Percentiles rank a stretch among this genome's conserved stretches.
These are phyloP conservation scores for Artibeus lituratus DNA, from an alignment of 2,797 vertebrate genomes.

Conservation along the genomic window DNA sequence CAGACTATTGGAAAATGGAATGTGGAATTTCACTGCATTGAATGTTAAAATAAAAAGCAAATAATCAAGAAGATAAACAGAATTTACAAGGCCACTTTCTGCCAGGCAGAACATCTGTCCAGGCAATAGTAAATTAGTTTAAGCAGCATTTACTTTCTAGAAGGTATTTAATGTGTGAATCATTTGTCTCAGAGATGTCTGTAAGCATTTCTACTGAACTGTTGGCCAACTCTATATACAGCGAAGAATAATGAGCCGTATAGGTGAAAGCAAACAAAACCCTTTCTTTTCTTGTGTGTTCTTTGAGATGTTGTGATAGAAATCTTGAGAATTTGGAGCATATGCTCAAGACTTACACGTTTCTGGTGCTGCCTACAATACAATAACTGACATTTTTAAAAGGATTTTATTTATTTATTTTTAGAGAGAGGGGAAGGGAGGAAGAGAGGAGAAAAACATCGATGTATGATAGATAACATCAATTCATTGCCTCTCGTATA, in stretches of 20 bases:
- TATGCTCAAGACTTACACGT: not conserved
- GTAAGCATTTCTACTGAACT: not conserved
- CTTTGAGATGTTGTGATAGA: not conserved
- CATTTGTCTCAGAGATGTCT: not conserved
- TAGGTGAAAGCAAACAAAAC: not conserved
- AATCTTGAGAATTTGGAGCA: not conserved
- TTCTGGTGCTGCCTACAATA: not conserved
- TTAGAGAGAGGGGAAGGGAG: too few species aligned
- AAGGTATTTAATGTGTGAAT: not conserved
- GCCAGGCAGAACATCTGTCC: not conserved
- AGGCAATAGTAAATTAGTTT: not conserved
- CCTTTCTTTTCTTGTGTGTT: not conserved
- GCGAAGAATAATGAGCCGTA: not conserved
- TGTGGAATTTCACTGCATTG: not conserved
- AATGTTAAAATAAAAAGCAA: constrained; percentile 12
- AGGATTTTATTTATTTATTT: too few species aligned
- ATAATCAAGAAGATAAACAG: not conserved
- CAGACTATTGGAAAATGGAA: not conserved
- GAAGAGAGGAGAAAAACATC: too few species aligned
- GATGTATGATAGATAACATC: too few species aligned
- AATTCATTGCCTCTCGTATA: too few species aligned
- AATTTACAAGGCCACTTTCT: constrained; percentile 24
- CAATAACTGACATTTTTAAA: not conserved
- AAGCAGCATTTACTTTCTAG: not conserved
- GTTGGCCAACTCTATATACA: not conserved